Conservation (phyloP, 2,888 invertebrate species). For the Drosophila cognata region DNA sequence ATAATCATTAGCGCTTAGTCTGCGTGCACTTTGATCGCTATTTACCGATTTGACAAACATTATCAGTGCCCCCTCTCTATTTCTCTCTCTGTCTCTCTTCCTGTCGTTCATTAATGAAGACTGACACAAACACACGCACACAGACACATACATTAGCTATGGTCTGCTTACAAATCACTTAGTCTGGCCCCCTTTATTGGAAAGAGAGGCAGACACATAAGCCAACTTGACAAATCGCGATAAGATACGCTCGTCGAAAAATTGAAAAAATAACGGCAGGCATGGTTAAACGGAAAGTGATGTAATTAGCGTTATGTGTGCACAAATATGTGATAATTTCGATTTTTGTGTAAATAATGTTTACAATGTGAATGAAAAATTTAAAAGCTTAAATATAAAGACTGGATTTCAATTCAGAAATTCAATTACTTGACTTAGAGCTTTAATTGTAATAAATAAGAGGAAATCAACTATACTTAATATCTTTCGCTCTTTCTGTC, state of each 20-base stretch:
- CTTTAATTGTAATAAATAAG: not conserved
- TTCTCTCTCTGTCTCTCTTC: not conserved
- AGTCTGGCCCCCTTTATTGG: constrained; percentile 32
- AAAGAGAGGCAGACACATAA: constrained; percentile 2
- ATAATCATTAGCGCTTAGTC: constrained; percentile 53
- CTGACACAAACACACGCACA: constrained; percentile 1
- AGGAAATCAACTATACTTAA: not conserved
- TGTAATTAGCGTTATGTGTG: not conserved
- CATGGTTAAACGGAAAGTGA: not conserved
- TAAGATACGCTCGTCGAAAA: not conserved
- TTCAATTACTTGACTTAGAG: not conserved
- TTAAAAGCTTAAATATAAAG: not conserved
- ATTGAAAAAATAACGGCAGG: not conserved
- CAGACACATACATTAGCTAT: constrained; percentile 8
- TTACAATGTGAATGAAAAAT: not conserved
- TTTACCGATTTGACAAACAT: constrained; percentile 38
- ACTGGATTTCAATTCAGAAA: not conserved
- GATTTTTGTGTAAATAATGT: not conserved
- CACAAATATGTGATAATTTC: not conserved
- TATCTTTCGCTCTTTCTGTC: not conserved
- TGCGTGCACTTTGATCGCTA: constrained; percentile 37
- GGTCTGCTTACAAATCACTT: constrained; percentile 53
- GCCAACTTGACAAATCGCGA: constrained; percentile 9
- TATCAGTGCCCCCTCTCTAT: constrained; percentile 3
- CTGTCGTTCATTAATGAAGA: constrained; percentile 49